These are phyloP conservation scores for Drosophila subsilvestris DNA, from an alignment of 2,888 invertebrate genomes.

Conservation along the genomic window DNA sequence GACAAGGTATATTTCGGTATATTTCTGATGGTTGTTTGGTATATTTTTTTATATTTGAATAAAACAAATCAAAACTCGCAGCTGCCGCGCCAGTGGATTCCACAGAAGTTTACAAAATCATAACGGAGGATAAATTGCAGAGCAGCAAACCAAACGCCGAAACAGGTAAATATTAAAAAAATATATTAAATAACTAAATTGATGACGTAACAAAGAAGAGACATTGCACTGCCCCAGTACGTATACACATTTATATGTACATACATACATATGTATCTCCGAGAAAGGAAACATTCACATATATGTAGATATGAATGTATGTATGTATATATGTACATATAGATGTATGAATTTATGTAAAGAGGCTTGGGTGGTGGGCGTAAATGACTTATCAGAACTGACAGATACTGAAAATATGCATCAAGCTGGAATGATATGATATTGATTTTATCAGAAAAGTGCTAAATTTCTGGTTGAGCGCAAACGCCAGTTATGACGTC, in stretches of 20 bases:
- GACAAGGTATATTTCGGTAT: too few species aligned
- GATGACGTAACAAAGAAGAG: slow-evolving; percentile 61
- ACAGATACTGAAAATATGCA: slow-evolving; percentile 36
- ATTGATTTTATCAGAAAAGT: slow-evolving; percentile 50
- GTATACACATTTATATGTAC: not conserved
- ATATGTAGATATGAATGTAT: too few species aligned
- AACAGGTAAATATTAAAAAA: slow-evolving; percentile 51
- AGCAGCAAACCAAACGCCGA: slow-evolving; percentile 23
- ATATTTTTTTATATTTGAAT: too few species aligned
- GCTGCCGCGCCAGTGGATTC: not conserved
- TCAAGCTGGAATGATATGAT: slow-evolving; percentile 5
- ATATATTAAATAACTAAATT: not conserved
- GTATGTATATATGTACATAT: not conserved
- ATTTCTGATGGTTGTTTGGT: too few species aligned
- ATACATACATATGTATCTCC: not conserved
- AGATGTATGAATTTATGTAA: not conserved
- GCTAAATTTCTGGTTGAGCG: slow-evolving; percentile 10
- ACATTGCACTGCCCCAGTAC: slow-evolving; percentile 18
- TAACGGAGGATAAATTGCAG: slow-evolving; percentile 65
- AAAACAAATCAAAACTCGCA: not conserved
- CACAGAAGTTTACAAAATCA: slow-evolving; percentile 72
- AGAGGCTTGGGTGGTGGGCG: not conserved
- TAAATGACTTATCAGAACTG: slow-evolving; percentile 44
- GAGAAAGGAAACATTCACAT: not conserved
- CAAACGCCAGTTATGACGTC: slow-evolving; percentile 50